Evolutionary conservation across 2,888 invertebrate genomes (phyloP).

Genomic region (Physocephala rufipes): DNA sequence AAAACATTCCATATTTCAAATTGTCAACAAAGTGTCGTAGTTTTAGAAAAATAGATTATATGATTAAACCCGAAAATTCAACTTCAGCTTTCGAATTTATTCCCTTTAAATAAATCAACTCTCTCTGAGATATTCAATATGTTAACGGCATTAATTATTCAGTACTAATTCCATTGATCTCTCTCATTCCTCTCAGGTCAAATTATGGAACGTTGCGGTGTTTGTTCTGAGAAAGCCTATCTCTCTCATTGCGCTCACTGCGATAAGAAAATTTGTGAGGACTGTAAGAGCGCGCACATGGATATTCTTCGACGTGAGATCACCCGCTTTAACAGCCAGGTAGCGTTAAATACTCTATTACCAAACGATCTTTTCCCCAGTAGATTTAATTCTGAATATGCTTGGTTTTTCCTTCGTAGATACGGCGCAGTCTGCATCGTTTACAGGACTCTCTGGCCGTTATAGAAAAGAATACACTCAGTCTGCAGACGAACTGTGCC

Average conservation of each 20-base stretch:
- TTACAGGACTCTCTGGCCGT: slow-evolving; percentile 85
- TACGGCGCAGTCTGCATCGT: slow-evolving; percentile 86
- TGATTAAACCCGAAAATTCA: too few species aligned
- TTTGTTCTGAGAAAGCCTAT: slow-evolving; percentile 92
- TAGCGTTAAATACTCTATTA: slow-evolving; percentile 48
- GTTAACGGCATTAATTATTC: too few species aligned
- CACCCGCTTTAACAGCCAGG: slow-evolving; percentile 86
- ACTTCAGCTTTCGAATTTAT: too few species aligned
- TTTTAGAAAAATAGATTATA: too few species aligned
- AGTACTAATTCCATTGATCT: too few species aligned
- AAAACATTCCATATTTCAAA: too few species aligned
- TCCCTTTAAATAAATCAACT: too few species aligned
- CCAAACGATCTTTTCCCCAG: background rate
- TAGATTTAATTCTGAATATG: too few species aligned
- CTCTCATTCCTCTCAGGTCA: slow-evolving; percentile 68
- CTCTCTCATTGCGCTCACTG: slow-evolving; percentile 92
- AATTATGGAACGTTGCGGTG: slow-evolving; percentile 91
- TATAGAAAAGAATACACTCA: slow-evolving; percentile 88
- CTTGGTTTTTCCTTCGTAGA: slow-evolving; percentile 60
- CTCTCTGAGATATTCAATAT: too few species aligned
- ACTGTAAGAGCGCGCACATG: slow-evolving; percentile 96
- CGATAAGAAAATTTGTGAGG: slow-evolving; percentile 95
- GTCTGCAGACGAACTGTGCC: slow-evolving; percentile 87
- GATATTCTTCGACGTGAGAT: slow-evolving; percentile 94
- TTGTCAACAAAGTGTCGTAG: too few species aligned